Evolutionary conservation across 2,113 vertebrate genomes (phyloP).

Genomic region (Phalacrocorax brasilianus): DNA sequence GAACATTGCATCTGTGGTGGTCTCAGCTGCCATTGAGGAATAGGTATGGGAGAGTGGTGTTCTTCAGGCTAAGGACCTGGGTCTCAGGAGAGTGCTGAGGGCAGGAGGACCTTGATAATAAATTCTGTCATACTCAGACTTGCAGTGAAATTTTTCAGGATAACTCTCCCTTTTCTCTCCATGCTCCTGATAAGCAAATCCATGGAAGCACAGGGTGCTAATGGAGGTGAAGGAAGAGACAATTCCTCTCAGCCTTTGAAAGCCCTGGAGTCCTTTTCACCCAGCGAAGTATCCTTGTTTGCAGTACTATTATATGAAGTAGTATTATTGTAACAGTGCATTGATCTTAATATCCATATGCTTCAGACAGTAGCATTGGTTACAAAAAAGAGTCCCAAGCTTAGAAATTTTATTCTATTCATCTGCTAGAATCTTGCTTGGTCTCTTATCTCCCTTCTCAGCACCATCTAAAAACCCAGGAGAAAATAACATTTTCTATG

Average conservation of each 20-base stretch:
- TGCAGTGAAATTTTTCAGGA: not conserved
- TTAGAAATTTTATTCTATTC: not conserved
- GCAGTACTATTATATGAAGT: not conserved
- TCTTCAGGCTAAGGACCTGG: not conserved
- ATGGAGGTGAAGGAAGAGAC: not conserved
- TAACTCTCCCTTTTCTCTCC: not conserved
- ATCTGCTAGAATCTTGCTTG: not conserved
- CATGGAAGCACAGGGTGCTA: not conserved
- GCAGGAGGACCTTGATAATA: not conserved
- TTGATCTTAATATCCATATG: not conserved
- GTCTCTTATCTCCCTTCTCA: not conserved
- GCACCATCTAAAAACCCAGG: not conserved
- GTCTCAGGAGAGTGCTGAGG: not conserved
- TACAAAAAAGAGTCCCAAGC: not conserved
- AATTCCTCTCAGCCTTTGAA: not conserved
- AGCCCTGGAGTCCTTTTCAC: not conserved
- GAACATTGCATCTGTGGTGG: not conserved
- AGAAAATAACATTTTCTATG: not conserved
- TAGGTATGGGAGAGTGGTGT: fast-evolving
- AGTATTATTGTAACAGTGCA: not conserved
- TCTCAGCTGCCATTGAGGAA: not conserved
- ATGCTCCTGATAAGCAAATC: not conserved
- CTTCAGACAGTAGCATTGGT: not conserved
- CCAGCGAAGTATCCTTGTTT: not conserved
- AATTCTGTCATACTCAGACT: not conserved